Evolutionary conservation across 2,888 invertebrate genomes (phyloP).

Genomic region (Ectemnius continuus): DNA sequence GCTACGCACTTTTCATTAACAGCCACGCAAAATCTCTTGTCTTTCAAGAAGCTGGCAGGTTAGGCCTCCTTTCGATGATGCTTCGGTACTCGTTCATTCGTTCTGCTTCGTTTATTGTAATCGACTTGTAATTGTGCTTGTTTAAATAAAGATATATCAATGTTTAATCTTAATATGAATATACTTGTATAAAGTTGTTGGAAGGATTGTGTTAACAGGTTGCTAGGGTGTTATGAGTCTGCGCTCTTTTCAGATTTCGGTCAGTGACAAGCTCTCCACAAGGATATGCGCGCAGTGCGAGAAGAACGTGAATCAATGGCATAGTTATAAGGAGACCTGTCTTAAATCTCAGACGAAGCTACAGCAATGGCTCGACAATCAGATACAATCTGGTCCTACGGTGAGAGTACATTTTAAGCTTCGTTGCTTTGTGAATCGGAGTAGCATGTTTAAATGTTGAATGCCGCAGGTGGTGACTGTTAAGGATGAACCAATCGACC

Average conservation of each 20-base stretch:
- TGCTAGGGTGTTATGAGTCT: neutral
- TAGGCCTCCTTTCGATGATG: conserved; percentile 27
- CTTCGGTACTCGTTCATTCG: neutral
- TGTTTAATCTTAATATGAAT: too few relatives aligned
- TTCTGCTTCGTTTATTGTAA: too few relatives aligned
- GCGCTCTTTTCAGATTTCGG: conserved; percentile 81
- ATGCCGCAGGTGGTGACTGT: conserved; percentile 77
- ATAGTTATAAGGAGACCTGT: conserved; percentile 83
- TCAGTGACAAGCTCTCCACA: conserved; percentile 83
- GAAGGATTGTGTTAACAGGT: neutral
- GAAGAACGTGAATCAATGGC: conserved; percentile 84
- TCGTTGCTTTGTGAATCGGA: neutral
- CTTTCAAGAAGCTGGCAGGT: conserved; percentile 39
- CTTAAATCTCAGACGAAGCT: conserved; percentile 84
- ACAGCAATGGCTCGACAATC: conserved; percentile 79
- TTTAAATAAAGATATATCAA: too few relatives aligned
- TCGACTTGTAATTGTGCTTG: too few relatives aligned
- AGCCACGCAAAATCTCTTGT: too few relatives aligned
- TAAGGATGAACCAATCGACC: conserved; percentile 81
- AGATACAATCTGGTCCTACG: conserved; percentile 44
- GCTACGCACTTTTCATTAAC: neutral
- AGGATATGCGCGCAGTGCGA: conserved; percentile 83
- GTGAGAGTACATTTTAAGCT: conserved; percentile 38
- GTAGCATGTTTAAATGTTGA: neutral
- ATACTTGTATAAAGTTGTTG: too few relatives aligned